Conservation (phyloP, 2,888 invertebrate species). For the Ecdyonurus torrentis region DNA sequence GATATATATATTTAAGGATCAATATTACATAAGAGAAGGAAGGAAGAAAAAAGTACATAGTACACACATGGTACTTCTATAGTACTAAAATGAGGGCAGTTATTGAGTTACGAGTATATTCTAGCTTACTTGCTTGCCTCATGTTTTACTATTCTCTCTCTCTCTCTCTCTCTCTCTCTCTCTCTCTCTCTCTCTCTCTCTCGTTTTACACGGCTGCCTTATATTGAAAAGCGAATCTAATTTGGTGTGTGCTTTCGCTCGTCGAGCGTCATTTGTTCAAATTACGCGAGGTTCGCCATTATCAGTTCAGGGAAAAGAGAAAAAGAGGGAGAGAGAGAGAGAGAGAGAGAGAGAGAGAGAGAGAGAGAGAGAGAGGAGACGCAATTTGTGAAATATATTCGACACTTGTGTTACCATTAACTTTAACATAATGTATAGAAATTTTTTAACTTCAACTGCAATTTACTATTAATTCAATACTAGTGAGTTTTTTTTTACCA, state of each 20-base stretch:
- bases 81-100: slow-evolving; percentile 2
- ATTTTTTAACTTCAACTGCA: too few relatives aligned
- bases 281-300: slow-evolving; percentile 25
- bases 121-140: too few relatives aligned
- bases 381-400: slow-evolving; percentile 16
- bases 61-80: not conserved
- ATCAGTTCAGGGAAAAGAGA: not conserved
- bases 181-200: not conserved
- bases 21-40: not conserved
- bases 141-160: not conserved
- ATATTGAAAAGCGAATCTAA: slow-evolving; percentile 33
- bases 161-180: not conserved
- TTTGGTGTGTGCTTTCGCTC: slow-evolving; percentile 35
- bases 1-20: not conserved
- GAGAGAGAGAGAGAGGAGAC: slow-evolving; percentile 9
- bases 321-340: not conserved
- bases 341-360: not conserved
- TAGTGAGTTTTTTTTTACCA: too few relatives aligned
- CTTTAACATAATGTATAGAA: slow-evolving; percentile 15
- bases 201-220: not conserved
- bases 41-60: not conserved
- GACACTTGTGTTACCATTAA: slow-evolving; percentile 15
- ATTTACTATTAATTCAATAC: too few relatives aligned
- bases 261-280: slow-evolving; percentile 48
- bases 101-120: not conserved